phyloP scores from a whole-genome alignment of 2,113 vertebrate species.

The Megaleporinus macrocephalus region DNA sequence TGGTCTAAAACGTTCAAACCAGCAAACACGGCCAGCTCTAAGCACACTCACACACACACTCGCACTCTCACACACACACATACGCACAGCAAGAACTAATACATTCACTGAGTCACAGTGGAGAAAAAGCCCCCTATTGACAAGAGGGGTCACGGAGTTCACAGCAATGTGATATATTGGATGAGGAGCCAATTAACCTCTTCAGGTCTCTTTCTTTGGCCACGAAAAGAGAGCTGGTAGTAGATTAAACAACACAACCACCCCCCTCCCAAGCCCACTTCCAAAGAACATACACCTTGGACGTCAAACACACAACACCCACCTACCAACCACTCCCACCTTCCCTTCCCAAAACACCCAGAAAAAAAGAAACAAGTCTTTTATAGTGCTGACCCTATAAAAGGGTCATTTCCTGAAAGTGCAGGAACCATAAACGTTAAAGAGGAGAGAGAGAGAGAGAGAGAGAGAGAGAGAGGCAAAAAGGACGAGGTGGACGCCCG shows the following conservation, averaged over 20 bases:
- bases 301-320: slow-evolving; percentile 56
- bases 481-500: slow-evolving; percentile 75
- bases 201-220: slow-evolving; percentile 83
- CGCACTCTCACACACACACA: slow-evolving; percentile 51
- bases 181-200: slow-evolving; percentile 88
- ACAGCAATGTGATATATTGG: slow-evolving; percentile 88
- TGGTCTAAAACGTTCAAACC: neutral
- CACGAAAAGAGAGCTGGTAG: slow-evolving; percentile 67
- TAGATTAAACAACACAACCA: slow-evolving; percentile 55
- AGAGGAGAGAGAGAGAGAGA: too few species aligned
- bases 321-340: slow-evolving; percentile 75
- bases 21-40: neutral
- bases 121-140: slow-evolving; percentile 82
- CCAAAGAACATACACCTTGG: slow-evolving; percentile 52
- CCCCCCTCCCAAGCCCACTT: slow-evolving; percentile 32
- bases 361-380: slow-evolving; percentile 80
- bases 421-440: slow-evolving; percentile 91
- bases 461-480: slow-evolving; percentile 75
- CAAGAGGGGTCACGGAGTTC: slow-evolving; percentile 86
- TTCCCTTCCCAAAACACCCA: slow-evolving; percentile 36
- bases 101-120: slow-evolving; percentile 58
- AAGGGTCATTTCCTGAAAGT: slow-evolving; percentile 88
- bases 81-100: slow-evolving; percentile 53
- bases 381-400: slow-evolving; percentile 93
- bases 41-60: slow-evolving; percentile 17